Percentiles rank a stretch among this genome's conserved stretches.
Evolutionary conservation across 2,888 invertebrate species (phyloP).

Genomic region (Caenorhabditis zanzibari): DNA sequence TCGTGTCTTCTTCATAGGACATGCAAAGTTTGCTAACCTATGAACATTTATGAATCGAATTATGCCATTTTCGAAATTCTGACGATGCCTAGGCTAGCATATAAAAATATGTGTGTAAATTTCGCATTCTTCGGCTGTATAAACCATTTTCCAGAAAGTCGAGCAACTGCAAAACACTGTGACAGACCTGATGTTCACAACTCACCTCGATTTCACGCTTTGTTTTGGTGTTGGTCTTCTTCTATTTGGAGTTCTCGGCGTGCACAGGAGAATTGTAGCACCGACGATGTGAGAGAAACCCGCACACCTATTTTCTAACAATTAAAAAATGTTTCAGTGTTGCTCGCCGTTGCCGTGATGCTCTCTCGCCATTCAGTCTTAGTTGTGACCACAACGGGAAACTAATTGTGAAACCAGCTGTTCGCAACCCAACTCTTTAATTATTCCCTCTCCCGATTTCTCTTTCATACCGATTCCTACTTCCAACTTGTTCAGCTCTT

Average conservation of each 20-base stretch:
- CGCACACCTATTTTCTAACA: no score
- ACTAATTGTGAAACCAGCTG: conserved; percentile 73
- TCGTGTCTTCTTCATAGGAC: neutral
- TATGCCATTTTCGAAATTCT: no score
- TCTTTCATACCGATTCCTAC: conserved; percentile 26
- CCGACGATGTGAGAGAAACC: conserved; percentile 88
- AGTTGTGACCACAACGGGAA: conserved; percentile 81
- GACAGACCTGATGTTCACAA: conserved; percentile 30
- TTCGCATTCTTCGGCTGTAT: neutral
- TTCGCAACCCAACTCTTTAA: conserved; percentile 57
- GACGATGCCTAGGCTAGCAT: no score
- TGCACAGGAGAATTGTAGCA: conserved; percentile 96
- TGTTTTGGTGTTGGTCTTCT: conserved; percentile 84
- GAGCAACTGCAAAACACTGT: conserved; percentile 23
- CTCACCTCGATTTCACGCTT: conserved; percentile 62
- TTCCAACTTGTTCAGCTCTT: conserved; percentile 27
- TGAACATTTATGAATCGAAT: no score
- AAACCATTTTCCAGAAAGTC: conserved; percentile 10
- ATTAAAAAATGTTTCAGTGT: conserved; percentile 77
- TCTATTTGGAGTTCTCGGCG: conserved; percentile 90
- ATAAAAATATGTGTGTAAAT: no score
- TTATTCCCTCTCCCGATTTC: neutral
- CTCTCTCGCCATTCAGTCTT: conserved; percentile 80
- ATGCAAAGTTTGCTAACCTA: no score
- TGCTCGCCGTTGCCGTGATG: conserved; percentile 79